Percentiles rank a stretch among this genome's conserved stretches.
Conservation (phyloP, 2,113 vertebrate genomes). For the Neotragus pygmaeus region DNA sequence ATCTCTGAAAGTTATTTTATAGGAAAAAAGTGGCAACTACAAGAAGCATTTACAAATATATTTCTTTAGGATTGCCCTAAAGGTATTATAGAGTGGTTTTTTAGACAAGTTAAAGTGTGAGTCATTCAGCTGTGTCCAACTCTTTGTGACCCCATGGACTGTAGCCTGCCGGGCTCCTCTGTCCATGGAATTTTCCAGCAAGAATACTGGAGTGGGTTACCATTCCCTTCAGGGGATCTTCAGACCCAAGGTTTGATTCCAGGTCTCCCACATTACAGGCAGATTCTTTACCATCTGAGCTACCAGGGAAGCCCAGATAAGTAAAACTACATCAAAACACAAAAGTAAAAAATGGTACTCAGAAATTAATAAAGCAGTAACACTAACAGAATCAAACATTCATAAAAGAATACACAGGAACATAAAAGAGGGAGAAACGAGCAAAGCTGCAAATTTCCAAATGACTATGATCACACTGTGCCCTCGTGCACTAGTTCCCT, state of each 20-base stretch:
- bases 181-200: not conserved
- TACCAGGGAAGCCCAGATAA: not conserved
- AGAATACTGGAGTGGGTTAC: not conserved
- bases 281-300: not conserved
- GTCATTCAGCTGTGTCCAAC: not conserved
- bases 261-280: not conserved
- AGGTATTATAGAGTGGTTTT: not conserved
- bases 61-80: not conserved
- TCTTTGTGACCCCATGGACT: not conserved
- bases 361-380: conserved; percentile 40
- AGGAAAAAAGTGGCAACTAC: not conserved
- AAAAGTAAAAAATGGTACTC: not conserved
- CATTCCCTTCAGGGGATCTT: not conserved
- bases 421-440: not conserved
- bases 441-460: not conserved
- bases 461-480: not conserved
- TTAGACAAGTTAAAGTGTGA: not conserved
- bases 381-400: not conserved
- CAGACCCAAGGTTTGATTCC: not conserved
- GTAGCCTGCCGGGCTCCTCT: not conserved
- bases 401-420: not conserved
- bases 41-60: not conserved
- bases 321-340: not conserved
- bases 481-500: not conserved
- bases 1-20: not conserved